These are phyloP conservation scores for Zaprionus vittiger DNA, from an alignment of 1,140 invertebrate species.

Conservation along the genomic window DNA sequence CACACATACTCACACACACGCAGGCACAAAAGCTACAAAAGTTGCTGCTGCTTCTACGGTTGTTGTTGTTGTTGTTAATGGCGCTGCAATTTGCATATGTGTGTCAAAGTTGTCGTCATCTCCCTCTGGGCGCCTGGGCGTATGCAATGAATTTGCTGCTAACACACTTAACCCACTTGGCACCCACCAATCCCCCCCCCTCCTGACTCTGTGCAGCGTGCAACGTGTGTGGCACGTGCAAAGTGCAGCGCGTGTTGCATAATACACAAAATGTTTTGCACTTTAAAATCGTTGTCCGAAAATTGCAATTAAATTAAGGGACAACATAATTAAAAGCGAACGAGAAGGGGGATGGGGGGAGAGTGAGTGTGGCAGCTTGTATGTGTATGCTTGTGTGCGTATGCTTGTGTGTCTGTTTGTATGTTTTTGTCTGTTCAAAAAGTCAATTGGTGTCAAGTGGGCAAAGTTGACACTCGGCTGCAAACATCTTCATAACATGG, in stretches of 20 bases:
- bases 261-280: constrained; percentile 71
- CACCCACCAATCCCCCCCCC: constrained; percentile 6
- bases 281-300: constrained; percentile 61
- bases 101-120: constrained; percentile 53
- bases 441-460: constrained; percentile 57
- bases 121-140: constrained; percentile 31
- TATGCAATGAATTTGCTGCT: constrained; percentile 72
- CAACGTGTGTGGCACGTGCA: constrained; percentile 5
- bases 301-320: constrained; percentile 49
- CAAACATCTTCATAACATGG: constrained; percentile 41
- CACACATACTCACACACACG: not conserved
- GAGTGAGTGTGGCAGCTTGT: constrained; percentile 24
- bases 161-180: constrained; percentile 79
- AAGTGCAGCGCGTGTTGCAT: constrained; percentile 49
- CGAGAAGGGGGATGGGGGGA: not conserved
- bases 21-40: constrained; percentile 22
- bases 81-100: constrained; percentile 75
- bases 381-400: constrained; percentile 10
- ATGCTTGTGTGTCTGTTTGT: constrained; percentile 4
- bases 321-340: constrained; percentile 48
- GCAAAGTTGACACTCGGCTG: constrained; percentile 34
- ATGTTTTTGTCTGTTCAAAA: constrained; percentile 26
- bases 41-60: not conserved
- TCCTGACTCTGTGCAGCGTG: constrained; percentile 1
- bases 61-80: constrained; percentile 55